Percentiles rank a stretch among this genome's conserved stretches.
Conservation (phyloP, 2,113 vertebrate species). For the Nematolebias whitei region DNA sequence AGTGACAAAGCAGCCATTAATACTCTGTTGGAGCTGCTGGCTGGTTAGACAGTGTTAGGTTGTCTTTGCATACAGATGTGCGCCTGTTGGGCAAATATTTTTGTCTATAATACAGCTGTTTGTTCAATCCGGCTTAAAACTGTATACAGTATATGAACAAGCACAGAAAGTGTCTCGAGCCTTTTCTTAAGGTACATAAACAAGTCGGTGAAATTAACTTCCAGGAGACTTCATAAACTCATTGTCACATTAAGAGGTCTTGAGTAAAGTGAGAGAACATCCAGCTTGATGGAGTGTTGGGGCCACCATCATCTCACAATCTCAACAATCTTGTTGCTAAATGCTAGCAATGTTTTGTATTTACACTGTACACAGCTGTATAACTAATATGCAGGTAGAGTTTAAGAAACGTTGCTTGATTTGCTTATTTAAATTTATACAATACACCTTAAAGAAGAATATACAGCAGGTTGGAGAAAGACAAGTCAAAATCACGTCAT, state of each 20-base stretch:
- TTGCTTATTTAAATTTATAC: not conserved
- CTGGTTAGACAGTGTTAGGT: conserved; percentile 19
- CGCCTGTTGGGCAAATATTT: conserved; percentile 20
- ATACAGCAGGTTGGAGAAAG: too few species aligned
- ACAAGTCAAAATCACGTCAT: too few species aligned
- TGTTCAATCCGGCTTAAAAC: conserved; percentile 10
- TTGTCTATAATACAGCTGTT: conserved; percentile 34
- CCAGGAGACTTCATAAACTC: not conserved
- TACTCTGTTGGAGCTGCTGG: conserved; percentile 33
- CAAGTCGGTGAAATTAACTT: not conserved
- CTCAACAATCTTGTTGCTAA: not conserved
- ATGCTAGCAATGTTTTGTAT: conserved; percentile 3
- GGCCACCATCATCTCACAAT: not conserved
- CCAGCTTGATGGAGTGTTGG: not conserved
- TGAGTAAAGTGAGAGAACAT: not conserved
- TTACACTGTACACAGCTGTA: not conserved
- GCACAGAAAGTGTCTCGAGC: not conserved
- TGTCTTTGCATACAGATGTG: conserved; percentile 43
- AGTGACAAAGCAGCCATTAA: conserved; percentile 65
- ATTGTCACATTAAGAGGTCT: not conserved
- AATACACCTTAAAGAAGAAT: not conserved
- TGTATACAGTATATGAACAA: not conserved
- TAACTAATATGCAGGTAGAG: not conserved
- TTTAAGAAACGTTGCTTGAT: not conserved
- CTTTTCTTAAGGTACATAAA: not conserved